Evolutionary conservation across 2,113 vertebrate genomes (phyloP).

Genomic region (Narcine bancroftii): DNA sequence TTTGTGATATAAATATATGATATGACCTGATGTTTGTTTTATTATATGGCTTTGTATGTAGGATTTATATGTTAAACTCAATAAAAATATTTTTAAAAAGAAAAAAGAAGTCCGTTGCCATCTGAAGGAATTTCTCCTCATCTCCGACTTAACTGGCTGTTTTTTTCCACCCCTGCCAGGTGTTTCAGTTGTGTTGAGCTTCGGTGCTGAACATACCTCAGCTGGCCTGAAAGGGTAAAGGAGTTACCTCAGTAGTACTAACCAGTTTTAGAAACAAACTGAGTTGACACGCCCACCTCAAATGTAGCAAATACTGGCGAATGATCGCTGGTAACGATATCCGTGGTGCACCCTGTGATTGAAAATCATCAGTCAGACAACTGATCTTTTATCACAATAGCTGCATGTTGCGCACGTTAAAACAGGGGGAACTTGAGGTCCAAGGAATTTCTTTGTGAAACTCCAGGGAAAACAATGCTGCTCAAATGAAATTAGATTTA

Average conservation of each 20-base stretch:
- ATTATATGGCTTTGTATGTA: too few species aligned
- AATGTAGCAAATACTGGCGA: slow-evolving; percentile 93
- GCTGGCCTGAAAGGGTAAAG: neutral
- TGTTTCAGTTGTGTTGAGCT: neutral
- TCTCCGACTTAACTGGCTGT: too few species aligned
- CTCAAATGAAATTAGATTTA: too few species aligned
- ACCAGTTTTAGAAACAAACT: slow-evolving; percentile 96
- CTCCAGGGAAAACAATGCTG: too few species aligned
- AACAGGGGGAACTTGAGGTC: neutral
- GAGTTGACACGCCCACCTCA: slow-evolving; percentile 91
- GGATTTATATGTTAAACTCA: too few species aligned
- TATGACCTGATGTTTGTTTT: too few species aligned
- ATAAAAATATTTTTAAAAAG: too few species aligned
- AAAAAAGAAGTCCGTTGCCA: too few species aligned
- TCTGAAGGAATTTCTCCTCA: too few species aligned
- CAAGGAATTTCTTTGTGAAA: too few species aligned
- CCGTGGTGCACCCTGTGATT: slow-evolving; percentile 78
- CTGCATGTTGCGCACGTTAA: neutral
- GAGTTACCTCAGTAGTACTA: slow-evolving; percentile 40
- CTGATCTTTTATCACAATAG: neutral
- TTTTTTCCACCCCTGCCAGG: neutral
- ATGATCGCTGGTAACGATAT: slow-evolving; percentile 93
- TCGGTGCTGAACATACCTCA: neutral
- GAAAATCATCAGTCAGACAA: neutral
- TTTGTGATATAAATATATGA: too few species aligned